Evolutionary conservation across 2,113 vertebrate species (phyloP).

Genomic region (Percopsis transmontana): DNA sequence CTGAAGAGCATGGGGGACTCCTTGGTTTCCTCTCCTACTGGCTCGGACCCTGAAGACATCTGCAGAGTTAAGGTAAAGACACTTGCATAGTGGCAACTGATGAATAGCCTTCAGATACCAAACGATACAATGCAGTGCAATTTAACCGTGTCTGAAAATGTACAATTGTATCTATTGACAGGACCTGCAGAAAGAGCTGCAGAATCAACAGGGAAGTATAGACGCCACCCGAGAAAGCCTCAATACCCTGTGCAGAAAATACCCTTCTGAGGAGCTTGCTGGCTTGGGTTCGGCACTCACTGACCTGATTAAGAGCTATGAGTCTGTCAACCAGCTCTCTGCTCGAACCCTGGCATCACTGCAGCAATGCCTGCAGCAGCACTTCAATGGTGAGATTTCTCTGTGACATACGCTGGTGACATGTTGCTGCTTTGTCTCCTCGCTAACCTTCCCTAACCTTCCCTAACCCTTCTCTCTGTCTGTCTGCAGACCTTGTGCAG

Average conservation of each 20-base stretch:
- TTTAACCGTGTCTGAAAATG: background rate
- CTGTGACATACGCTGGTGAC: background rate
- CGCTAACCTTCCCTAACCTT: background rate
- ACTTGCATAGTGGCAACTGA: background rate
- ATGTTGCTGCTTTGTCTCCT: background rate
- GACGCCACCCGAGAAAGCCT: conserved; percentile 87
- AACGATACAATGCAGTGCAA: background rate
- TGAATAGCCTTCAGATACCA: background rate
- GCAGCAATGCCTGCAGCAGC: conserved; percentile 88
- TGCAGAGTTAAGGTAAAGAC: conserved; percentile 87
- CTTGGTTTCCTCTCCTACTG: conserved; percentile 73
- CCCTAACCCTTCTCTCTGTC: background rate
- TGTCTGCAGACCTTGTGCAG: conserved; percentile 82
- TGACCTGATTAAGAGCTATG: conserved; percentile 87
- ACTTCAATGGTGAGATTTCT: conserved; percentile 84
- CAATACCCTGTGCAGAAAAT: conserved; percentile 90
- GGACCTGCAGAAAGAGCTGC: conserved; percentile 92
- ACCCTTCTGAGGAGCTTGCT: conserved; percentile 87
- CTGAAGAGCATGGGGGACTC: conserved; percentile 83
- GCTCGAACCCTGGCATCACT: conserved; percentile 82
- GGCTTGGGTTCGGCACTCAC: conserved; percentile 84
- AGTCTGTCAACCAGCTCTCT: conserved; percentile 88
- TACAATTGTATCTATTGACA: conserved; percentile 42
- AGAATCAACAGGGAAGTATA: conserved; percentile 87
- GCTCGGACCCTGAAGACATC: conserved; percentile 81